phyloP scores from a whole-genome alignment of 2,888 invertebrate species.

The Drosophila vallismaia region DNA sequence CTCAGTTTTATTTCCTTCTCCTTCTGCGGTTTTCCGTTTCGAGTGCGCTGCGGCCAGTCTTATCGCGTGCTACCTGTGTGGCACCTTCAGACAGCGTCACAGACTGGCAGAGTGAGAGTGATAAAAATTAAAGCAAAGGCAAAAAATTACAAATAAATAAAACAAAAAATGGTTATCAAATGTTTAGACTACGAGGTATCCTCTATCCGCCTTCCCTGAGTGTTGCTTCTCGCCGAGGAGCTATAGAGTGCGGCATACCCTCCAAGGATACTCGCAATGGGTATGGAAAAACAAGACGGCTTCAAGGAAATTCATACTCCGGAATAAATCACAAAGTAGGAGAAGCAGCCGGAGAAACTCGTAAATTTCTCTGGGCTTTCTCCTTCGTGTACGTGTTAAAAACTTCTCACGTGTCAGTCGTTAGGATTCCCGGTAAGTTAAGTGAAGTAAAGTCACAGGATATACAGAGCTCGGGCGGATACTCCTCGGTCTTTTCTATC shows the following conservation, averaged over 20 bases:
- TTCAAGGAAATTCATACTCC: conserved; percentile 44
- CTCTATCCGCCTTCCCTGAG: not conserved
- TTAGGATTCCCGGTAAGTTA: conserved; percentile 43
- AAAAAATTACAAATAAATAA: conserved; percentile 8
- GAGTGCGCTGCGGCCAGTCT: conserved; percentile 61
- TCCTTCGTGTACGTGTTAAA: conserved; percentile 65
- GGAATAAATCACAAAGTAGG: conserved; percentile 63
- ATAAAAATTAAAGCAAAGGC: conserved; percentile 51
- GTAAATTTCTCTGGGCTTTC: conserved; percentile 48
- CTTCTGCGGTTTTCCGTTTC: conserved; percentile 56
- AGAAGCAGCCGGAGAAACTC: conserved; percentile 16
- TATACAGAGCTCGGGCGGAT: conserved; percentile 21
- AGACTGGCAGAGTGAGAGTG: conserved; percentile 41
- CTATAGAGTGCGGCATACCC: not conserved
- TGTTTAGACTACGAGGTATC: not conserved
- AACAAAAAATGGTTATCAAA: conserved; percentile 1
- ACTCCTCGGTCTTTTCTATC: conserved; percentile 46
- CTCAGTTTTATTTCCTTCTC: conserved; percentile 48
- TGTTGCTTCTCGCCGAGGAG: not conserved
- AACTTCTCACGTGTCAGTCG: conserved; percentile 73
- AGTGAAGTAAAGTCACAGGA: conserved; percentile 34
- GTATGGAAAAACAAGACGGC: conserved; percentile 25
- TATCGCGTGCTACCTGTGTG: conserved; percentile 72
- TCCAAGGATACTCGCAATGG: not conserved
- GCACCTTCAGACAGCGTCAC: conserved; percentile 63